Conservation (phyloP, 1,140 invertebrate species). For the Yoshiicerus persimilis region DNA sequence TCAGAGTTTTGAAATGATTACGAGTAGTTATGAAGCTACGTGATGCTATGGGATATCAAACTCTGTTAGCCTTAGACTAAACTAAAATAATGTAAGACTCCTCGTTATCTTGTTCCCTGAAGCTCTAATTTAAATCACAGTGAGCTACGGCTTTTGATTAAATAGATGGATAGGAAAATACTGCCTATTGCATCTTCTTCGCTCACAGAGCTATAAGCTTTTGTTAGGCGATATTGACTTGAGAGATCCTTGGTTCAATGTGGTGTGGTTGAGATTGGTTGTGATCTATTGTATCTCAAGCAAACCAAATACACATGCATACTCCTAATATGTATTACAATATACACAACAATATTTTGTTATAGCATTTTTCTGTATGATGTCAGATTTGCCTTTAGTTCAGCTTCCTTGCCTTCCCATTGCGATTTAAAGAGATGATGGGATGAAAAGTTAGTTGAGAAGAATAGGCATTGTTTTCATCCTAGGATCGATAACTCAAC, state of each 20-base stretch:
- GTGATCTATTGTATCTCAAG: not conserved
- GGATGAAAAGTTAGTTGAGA: not conserved
- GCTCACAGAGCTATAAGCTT: not conserved
- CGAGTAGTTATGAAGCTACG: not conserved
- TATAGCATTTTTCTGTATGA: constrained; percentile 1
- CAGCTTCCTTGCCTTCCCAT: not conserved
- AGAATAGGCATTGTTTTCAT: constrained; percentile 9
- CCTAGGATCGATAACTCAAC: not conserved
- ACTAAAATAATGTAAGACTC: not conserved
- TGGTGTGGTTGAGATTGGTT: not conserved
- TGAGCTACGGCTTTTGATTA: constrained; percentile 16
- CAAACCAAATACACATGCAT: not conserved
- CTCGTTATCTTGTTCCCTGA: not conserved
- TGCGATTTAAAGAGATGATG: constrained; percentile 1
- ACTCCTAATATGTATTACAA: not conserved
- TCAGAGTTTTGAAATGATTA: constrained; percentile 21
- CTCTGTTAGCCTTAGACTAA: not conserved
- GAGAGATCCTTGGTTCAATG: not conserved
- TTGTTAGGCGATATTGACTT: not conserved
- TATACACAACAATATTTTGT: not conserved
- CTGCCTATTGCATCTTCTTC: not conserved
- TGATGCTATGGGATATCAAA: not conserved
- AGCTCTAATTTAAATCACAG: constrained; percentile 22
- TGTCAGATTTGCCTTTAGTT: not conserved
- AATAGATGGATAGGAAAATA: constrained; percentile 11